A percentile compares a stretch with the other conserved stretches of the same genome.
phyloP scores from a whole-genome alignment of 2,888 invertebrate species.

The Heliconius sara region DNA sequence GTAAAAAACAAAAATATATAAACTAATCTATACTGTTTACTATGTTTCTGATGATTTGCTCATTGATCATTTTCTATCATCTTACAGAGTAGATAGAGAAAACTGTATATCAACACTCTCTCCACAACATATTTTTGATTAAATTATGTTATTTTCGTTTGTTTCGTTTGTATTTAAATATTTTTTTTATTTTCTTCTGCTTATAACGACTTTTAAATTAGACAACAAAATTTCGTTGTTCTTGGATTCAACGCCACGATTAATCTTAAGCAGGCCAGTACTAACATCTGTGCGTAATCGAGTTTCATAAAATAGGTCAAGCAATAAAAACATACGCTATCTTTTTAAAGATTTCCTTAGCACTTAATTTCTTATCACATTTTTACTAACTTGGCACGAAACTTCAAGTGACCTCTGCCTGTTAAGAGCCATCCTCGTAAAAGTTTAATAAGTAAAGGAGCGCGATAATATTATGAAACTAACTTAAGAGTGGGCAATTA shows the following conservation, averaged over 20 bases:
- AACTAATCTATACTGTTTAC: too few relatives aligned
- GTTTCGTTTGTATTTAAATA: too few relatives aligned
- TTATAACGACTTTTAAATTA: too few relatives aligned
- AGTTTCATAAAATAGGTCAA: neutral
- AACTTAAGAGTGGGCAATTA: neutral
- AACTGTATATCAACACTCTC: too few relatives aligned
- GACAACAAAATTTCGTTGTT: neutral
- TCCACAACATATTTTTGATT: too few relatives aligned
- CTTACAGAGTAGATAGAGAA: too few relatives aligned
- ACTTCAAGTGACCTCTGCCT: conserved; percentile 3
- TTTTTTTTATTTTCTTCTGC: too few relatives aligned
- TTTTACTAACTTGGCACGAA: conserved; percentile 5
- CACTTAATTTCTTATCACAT: neutral
- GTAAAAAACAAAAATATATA: too few relatives aligned
- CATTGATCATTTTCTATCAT: too few relatives aligned
- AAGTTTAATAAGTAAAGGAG: neutral
- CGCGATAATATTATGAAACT: neutral
- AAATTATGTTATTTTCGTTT: too few relatives aligned
- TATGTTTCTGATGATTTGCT: too few relatives aligned
- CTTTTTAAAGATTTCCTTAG: neutral
- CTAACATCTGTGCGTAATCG: neutral
- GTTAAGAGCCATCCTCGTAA: neutral
- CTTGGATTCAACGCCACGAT: neutral
- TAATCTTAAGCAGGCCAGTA: conserved; percentile 5
- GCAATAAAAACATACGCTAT: conserved; percentile 12